Evolutionary conservation across 2,888 invertebrate genomes (phyloP), one percentile per base, ranked within the genome.

Genomic region (Gandaritis pyraliata): DNA sequence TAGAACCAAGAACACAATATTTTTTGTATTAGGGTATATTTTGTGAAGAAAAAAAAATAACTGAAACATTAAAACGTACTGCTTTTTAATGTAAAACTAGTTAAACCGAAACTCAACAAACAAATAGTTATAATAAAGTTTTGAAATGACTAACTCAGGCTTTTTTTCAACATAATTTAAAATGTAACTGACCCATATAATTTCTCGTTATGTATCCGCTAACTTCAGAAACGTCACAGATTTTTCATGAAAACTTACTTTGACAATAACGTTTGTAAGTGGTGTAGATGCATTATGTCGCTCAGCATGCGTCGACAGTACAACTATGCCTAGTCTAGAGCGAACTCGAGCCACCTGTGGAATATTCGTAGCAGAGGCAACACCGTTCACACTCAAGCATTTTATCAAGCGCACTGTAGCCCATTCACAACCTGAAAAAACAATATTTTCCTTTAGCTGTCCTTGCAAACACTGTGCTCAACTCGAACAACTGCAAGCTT

Each of bases 321-420:
- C 67, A 2, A 87, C 70, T 2, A 90, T 69, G 0, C 90, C 92
- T 0, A 89, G 71, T 16, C 74, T 71, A 1, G 75, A 68, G 1
- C 58, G 67, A 2, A 83, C 16, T 0, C 74, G 72, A 15, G 79
- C 66, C 43, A 65, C 75, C 10, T 64, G 64, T 11, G 69, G 57
- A 7, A 76, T 68, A 53, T 85, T 78, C 13, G 75, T 56, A 1
- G 85, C 77, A 1, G 86, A 73, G 0, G 83, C 88, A 12, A 92
- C 74, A 12, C 89, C 89, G 59, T 91, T 90, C n/a, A 90, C 71
- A 43, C 78, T 77, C 48, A 92, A 59, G 62, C 91, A 92, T 73
- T 91, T 92, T n/a, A 85, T 72, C 5, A 91, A 73, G 7, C 83
- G 79, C 5, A 86, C 46, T 5, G 76, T 73, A n/a, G 78, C 80